phyloP scores from a whole-genome alignment of 2,797 vertebrate genomes.

The Carduelis carduelis region DNA sequence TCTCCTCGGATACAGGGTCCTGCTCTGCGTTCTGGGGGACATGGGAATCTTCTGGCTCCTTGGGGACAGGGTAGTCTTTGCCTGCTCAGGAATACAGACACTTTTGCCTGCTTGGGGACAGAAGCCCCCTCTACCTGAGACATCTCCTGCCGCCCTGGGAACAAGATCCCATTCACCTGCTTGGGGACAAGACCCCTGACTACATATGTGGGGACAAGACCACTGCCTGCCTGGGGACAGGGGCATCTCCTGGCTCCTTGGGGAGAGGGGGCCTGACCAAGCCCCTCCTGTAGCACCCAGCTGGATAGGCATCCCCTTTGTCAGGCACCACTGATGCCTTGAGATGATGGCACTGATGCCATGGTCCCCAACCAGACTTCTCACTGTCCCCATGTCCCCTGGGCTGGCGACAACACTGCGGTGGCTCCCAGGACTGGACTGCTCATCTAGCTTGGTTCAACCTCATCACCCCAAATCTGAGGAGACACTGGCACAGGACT shows the following conservation, averaged over 20 bases:
- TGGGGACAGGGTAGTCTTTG: neutral
- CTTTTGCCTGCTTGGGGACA: neutral
- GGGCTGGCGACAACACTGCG: rapidly evolving
- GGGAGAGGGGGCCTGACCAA: neutral
- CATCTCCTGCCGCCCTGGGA: neutral
- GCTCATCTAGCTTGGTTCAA: neutral
- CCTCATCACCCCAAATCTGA: neutral
- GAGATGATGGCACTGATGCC: neutral
- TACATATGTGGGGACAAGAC: neutral
- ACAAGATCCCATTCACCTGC: neutral
- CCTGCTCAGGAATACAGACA: neutral
- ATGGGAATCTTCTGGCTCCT: neutral
- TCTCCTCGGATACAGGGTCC: neutral
- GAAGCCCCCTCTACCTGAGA: neutral
- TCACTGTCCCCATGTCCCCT: neutral
- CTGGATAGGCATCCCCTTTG: rapidly evolving
- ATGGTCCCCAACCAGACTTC: rapidly evolving
- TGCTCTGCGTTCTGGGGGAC: neutral
- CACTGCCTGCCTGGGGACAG: neutral
- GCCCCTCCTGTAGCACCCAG: neutral
- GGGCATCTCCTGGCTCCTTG: neutral
- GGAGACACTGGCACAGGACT: neutral
- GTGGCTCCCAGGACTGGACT: neutral
- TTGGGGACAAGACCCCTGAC: neutral
- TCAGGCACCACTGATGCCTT: neutral